phyloP scores from a whole-genome alignment of 2,888 invertebrate species.

The Lamellibrachia satsuma region DNA sequence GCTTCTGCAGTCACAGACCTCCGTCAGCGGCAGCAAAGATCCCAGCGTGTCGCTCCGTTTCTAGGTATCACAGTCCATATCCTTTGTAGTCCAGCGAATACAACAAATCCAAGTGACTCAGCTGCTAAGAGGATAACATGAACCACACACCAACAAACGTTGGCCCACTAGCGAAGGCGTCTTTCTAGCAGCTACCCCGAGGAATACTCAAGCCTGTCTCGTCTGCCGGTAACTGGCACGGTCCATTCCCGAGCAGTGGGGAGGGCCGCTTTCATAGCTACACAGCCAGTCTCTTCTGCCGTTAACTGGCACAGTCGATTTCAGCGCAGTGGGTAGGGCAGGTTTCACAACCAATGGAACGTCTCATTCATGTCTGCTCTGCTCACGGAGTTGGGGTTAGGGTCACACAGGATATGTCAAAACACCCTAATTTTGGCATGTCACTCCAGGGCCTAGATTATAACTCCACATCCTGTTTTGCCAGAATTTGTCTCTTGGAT shows the following conservation, averaged over 20 bases:
- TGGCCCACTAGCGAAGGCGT: not conserved
- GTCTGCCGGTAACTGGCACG: not conserved
- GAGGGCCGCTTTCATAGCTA: not conserved
- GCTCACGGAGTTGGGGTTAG: not conserved
- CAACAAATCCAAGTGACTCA: not conserved
- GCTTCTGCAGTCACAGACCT: not conserved
- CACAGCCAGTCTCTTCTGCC: not conserved
- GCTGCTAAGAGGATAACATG: not conserved
- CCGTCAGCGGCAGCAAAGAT: not conserved
- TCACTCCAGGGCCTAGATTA: not conserved
- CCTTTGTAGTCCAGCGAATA: not conserved
- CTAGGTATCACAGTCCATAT: not conserved
- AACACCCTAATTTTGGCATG: slow-evolving; percentile 17
- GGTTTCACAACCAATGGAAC: not conserved
- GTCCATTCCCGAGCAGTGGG: not conserved
- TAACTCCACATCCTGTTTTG: slow-evolving; percentile 11
- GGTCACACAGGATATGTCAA: slow-evolving; percentile 3
- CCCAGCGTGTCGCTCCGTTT: not conserved
- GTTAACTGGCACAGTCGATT: not conserved
- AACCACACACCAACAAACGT: not conserved
- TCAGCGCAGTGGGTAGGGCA: not conserved
- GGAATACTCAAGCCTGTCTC: not conserved
- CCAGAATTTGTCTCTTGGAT: not conserved
- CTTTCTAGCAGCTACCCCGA: not conserved
- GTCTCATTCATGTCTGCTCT: not conserved